phyloP scores from a whole-genome alignment of 2,888 invertebrate species.

The Dryadula phaetusa region DNA sequence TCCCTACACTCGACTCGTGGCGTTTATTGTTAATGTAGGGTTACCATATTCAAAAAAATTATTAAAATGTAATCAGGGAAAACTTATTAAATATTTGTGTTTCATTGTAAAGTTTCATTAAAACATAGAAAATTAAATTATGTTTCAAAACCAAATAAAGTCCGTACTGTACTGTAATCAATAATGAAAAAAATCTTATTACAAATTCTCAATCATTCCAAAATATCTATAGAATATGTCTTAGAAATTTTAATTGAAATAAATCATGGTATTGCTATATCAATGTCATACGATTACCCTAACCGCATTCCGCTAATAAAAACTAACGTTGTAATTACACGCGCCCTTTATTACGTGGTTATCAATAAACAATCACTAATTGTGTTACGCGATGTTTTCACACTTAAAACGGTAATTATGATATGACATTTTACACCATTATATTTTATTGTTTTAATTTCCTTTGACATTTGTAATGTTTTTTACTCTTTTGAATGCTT shows the following conservation, averaged over 20 bases:
- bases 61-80: background rate
- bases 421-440: slow-evolving; percentile 29
- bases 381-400: slow-evolving; percentile 41
- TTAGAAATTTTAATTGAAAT: background rate
- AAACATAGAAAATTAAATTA: background rate
- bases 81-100: background rate
- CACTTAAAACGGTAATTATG: slow-evolving; percentile 36
- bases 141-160: background rate
- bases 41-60: slow-evolving; percentile 12
- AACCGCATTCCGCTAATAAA: slow-evolving; percentile 48
- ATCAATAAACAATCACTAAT: slow-evolving; percentile 46
- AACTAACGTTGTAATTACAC: slow-evolving; percentile 47
- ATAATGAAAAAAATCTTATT: too few species aligned
- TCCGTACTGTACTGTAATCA: too few species aligned
- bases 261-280: slow-evolving; percentile 14
- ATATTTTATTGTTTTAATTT: slow-evolving; percentile 1
- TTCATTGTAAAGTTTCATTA: too few species aligned
- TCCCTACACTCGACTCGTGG: slow-evolving; percentile 45
- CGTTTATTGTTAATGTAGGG: slow-evolving; percentile 45
- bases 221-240: background rate
- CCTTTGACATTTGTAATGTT: too few species aligned
- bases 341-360: slow-evolving; percentile 44
- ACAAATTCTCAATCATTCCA: background rate
- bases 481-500: background rate
- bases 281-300: slow-evolving; percentile 40